Evolutionary conservation across 2,888 invertebrate genomes (phyloP), one percentile per base, ranked within the genome.

Genomic region (Polymixis lichenea): DNA sequence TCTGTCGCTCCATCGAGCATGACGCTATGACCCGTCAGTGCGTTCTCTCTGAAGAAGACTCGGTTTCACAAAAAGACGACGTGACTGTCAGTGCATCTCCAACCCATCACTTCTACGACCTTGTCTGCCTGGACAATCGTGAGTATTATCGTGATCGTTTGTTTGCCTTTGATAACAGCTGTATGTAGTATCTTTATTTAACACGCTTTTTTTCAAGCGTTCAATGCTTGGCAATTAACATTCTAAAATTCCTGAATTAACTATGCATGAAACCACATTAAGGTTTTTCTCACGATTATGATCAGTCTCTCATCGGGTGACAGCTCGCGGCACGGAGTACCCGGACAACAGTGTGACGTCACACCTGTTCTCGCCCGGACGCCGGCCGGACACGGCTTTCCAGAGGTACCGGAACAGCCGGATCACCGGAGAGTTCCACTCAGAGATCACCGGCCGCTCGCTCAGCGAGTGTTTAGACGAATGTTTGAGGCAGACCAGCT

Each of bases 401-500:
- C 98, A 98, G 93, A 96, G 98, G 80, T 98, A 98, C 95, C 97
- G 99, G 87, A 98, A 98, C 95, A 98, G 98, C 89, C 97, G 98
- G 78, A 97, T 99, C 62, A 98, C 98, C 74, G 98, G 98, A 8
- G 98, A 98, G 94, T 98, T 98, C 93, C 98, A 98, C 93, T 98
- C 98, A 11, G 99, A 99, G 95, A 98, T 98, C 90, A 98, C 98
- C 8, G 98, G 98, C 66, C 97, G 98, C 80, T 98, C 98, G 22
- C 96, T 99, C 80, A 98, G 98, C 94, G 99, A 99, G 94, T 99
- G 99, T 91, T 94, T 99, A 89, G 98, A 99, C 92, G 99, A 99
- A 92, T 99, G 99, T 92, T 96, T 99, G 84, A 97, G 98, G 83
- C 98, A 98, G 95, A 98, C 98, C 22, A 98, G 98, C 93, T 98